Conservation (phyloP, 2,797 vertebrate species). For the Eospalax fontanierii region DNA sequence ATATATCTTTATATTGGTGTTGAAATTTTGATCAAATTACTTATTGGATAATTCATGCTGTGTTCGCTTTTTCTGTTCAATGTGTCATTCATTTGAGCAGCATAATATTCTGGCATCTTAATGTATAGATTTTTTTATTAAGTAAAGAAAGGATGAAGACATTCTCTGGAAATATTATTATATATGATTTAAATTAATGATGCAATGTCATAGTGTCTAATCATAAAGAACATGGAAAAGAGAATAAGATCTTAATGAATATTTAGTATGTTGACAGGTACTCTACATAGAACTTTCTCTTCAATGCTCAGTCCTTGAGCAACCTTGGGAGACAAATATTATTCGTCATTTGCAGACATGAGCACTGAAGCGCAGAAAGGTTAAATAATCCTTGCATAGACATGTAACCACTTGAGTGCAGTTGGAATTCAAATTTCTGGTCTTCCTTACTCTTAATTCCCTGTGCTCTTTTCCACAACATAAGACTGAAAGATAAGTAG, state of each 20-base stretch:
- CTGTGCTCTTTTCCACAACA: neutral
- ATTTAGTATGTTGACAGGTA: neutral
- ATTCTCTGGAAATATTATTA: neutral
- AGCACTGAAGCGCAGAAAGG: constrained; percentile 1
- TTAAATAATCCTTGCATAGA: neutral
- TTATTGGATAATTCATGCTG: neutral
- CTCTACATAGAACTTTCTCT: neutral
- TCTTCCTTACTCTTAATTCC: neutral
- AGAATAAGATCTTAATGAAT: neutral
- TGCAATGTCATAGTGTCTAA: neutral
- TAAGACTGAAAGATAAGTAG: neutral
- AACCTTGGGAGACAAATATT: neutral
- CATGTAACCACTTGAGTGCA: neutral
- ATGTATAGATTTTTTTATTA: constrained; percentile 27
- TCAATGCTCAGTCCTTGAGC: neutral
- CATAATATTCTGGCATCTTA: constrained; percentile 8
- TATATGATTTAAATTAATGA: constrained; percentile 24
- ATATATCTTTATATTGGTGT: neutral
- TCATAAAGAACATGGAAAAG: constrained; percentile 20
- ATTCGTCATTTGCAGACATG: constrained; percentile 1
- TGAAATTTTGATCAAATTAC: constrained; percentile 6
- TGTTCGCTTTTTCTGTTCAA: constrained; percentile 19
- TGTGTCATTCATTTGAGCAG: constrained; percentile 22
- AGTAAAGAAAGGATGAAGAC: neutral
- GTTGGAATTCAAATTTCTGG: neutral